Evolutionary conservation across 2,113 vertebrate genomes (phyloP).

Genomic region (Morone saxatilis): DNA sequence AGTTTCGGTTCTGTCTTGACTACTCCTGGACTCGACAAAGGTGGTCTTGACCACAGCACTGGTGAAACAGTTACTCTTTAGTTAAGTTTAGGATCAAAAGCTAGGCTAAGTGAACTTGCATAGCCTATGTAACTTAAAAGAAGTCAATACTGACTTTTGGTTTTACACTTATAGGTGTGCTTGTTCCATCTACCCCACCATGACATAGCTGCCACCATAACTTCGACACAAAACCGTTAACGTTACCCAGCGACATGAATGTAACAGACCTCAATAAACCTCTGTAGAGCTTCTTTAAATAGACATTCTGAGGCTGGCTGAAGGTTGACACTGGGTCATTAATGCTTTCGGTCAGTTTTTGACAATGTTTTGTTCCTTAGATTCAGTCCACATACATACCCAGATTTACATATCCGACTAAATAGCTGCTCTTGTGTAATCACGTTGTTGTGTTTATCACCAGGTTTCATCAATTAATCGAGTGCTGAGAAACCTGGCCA

Average conservation of each 20-base stretch:
- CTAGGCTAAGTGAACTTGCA: too few relatives aligned
- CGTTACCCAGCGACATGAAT: not conserved
- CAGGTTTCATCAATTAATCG: conserved; percentile 99
- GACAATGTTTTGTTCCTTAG: not conserved
- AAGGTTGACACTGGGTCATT: not conserved
- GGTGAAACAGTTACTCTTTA: too few relatives aligned
- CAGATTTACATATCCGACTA: not conserved
- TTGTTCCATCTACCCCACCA: too few relatives aligned
- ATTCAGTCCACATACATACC: not conserved
- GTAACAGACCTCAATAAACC: not conserved
- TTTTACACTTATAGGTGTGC: too few relatives aligned
- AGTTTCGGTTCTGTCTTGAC: too few relatives aligned
- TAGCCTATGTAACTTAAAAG: too few relatives aligned
- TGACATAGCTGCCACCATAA: not conserved
- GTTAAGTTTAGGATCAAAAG: too few relatives aligned
- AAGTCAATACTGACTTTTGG: too few relatives aligned
- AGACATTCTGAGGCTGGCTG: not conserved
- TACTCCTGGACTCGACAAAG: too few relatives aligned
- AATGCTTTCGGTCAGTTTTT: not conserved
- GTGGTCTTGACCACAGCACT: too few relatives aligned
- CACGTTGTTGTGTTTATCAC: conserved; percentile 47
- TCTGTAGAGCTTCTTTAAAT: not conserved
- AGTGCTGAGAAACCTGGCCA: conserved; percentile 99
- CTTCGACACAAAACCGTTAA: not conserved
- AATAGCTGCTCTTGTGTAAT: not conserved